Base-by-base conservation (phyloP, 2,888 invertebrate species). In the Lordiphosa fenestrarum region DNA sequence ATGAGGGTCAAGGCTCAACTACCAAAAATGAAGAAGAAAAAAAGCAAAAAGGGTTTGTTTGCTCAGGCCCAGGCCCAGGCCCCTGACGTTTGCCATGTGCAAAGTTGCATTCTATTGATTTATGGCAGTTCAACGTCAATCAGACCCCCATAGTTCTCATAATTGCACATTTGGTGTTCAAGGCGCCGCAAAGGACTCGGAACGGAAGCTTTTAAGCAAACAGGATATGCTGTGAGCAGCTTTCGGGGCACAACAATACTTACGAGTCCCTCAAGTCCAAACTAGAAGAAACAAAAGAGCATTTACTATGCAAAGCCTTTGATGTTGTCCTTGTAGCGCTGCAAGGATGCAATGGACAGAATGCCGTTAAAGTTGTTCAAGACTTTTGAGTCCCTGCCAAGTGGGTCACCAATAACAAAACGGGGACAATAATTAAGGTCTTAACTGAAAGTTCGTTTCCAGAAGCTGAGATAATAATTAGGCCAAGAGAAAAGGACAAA, bases 291-390 rank as follows among this genome's bases (percentile, higher is more conserved):
- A 78, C 78, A 83, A 69, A 71, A 80, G 75, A 75, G 71, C 71
- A 77, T 77, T 77, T 83, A 64, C 67, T 77, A 83, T 77, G 77
- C 83, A 77, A 77, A 77, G 83, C 81, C 83, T 80, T 83, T 83
- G 77, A 76, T 73, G 77, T 59, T 72, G 70, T 73, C 83, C 83
- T 77, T 83, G 72, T 41, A 59, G 55, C 71, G 12, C 23, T 19
- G 40, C 7, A 23, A 15, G 37, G 15, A 53, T 46, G 53, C 47
- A 47, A 19, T 47, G 41, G 33, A 12, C 23, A 52, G 36, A 58
- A 57, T 50, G 53, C 37, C 59, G 73, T 78, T 61, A 51, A 76
- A 76, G 52, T 58, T 65, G 30, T 19, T 42, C 35, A 53, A 48
- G 53, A 13, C 33, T 49, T 66, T 66, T 62, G 64, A 60, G 61